Base-by-base conservation (phyloP, 2,888 invertebrate genomes). In the Cephus spinipes region DNA sequence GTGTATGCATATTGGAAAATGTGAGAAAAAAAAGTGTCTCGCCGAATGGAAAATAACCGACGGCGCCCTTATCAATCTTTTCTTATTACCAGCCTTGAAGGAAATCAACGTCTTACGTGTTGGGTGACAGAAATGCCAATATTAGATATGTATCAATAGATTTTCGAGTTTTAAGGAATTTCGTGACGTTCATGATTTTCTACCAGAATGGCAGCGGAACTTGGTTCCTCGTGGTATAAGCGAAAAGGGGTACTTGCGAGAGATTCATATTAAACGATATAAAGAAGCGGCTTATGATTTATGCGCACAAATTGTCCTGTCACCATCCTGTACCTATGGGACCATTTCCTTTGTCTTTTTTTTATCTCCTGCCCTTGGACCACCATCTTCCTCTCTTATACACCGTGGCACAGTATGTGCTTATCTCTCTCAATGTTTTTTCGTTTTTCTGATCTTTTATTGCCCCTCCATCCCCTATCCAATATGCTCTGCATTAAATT, bases 231-330 rank as follows among this genome's bases (percentile, higher is more conserved):
- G 2, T 15, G 40, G 40, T 15, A 15, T 0, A 15, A 40, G 15
- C 40, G 40, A 15, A 40, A 40, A 15, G 40, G 40, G 40, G 15
- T 15, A 40, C 40, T 40, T 15, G 31, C 30, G 31, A 69, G 69
- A 69, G 85, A 88, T 89, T 90, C 89, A 89, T 90, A 90, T 90
- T 90, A 90, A 90, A 86, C 86, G 90, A 90, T 88, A 90, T 88
- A 88, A 90, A 90, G 90, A 90, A 90, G 88, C 86, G 85, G 79
- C 74, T 79, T 80, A 87, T 89, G 90, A 90, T 91, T 90, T 91
- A 90, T 90, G 90, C 86, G 89, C 89, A 85, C 90, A 90, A 90
- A 91, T 91, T 90, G 89, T 90, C 86, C 89, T 89, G 90, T 89
- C 90, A 88, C 85, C 83, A 83, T 81, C 79, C 78, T 81, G 81